Conservation (phyloP, 2,113 vertebrate species). For the Sceloporus undulatus region DNA sequence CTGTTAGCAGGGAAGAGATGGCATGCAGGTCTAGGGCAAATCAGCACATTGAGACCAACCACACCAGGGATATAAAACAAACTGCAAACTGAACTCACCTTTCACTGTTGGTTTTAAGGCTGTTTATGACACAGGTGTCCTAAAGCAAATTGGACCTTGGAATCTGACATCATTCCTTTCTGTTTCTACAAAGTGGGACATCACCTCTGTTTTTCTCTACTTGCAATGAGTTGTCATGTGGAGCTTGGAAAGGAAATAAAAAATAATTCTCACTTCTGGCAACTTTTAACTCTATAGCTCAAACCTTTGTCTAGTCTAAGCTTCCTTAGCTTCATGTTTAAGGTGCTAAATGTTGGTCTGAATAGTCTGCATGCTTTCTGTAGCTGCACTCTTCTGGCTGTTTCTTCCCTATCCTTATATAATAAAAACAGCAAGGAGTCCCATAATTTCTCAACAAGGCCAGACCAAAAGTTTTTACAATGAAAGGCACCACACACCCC, state of each 20-base stretch:
- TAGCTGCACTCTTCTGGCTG: neutral
- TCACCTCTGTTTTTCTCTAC: neutral
- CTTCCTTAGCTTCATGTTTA: neutral
- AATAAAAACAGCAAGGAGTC: neutral
- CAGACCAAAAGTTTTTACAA: too few relatives aligned
- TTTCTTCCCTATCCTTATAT: neutral
- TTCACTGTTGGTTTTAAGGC: neutral
- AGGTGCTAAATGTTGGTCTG: neutral
- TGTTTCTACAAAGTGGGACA: constrained; percentile 4
- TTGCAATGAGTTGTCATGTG: neutral
- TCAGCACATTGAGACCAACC: neutral
- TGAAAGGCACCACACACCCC: too few relatives aligned
- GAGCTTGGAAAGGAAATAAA: constrained; percentile 12
- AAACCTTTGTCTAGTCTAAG: neutral
- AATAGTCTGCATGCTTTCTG: neutral
- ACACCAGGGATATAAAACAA: neutral
- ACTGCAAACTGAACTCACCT: neutral
- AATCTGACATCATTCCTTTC: neutral
- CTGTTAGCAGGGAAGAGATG: neutral
- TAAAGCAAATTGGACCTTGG: constrained; percentile 5
- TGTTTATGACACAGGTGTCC: neutral
- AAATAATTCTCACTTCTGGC: neutral
- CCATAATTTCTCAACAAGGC: too few relatives aligned
- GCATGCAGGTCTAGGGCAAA: neutral
- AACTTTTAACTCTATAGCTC: neutral